Conservation (phyloP, 2,797 vertebrate species). For the Gallinago solitaria region DNA sequence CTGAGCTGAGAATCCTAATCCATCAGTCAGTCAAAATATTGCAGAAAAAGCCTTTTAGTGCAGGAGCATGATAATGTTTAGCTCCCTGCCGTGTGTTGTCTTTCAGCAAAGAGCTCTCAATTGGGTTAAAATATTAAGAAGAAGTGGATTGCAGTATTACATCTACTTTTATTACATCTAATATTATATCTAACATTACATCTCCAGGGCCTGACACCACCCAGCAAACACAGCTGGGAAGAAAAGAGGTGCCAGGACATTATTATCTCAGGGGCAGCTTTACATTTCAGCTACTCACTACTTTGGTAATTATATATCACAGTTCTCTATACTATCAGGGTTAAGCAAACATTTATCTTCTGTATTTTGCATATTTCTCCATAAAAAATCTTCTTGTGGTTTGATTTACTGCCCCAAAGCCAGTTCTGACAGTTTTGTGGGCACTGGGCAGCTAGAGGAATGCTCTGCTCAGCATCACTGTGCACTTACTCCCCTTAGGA, state of each 20-base stretch:
- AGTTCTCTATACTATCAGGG: accelerated
- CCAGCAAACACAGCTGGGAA: not conserved
- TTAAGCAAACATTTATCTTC: not conserved
- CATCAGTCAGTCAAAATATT: not conserved
- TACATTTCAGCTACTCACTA: not conserved
- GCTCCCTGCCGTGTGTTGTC: not conserved
- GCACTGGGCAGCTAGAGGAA: not conserved
- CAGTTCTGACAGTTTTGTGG: not conserved
- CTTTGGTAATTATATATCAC: not conserved
- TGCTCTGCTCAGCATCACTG: not conserved
- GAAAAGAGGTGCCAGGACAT: not conserved
- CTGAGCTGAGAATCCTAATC: not conserved
- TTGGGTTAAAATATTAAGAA: not conserved
- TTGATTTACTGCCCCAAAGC: not conserved
- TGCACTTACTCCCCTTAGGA: not conserved
- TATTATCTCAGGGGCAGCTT: not conserved
- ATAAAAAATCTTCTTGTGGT: not conserved
- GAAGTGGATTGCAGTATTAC: not conserved
- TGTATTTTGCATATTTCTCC: not conserved
- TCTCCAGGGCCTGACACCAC: not conserved
- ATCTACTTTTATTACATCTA: not conserved
- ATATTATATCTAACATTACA: not conserved
- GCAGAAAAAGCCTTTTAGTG: not conserved
- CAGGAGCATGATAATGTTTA: not conserved
- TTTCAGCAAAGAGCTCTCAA: not conserved